phyloP scores from a whole-genome alignment of 64 coral and sea anemone genomes.

The Acropora yongei region DNA sequence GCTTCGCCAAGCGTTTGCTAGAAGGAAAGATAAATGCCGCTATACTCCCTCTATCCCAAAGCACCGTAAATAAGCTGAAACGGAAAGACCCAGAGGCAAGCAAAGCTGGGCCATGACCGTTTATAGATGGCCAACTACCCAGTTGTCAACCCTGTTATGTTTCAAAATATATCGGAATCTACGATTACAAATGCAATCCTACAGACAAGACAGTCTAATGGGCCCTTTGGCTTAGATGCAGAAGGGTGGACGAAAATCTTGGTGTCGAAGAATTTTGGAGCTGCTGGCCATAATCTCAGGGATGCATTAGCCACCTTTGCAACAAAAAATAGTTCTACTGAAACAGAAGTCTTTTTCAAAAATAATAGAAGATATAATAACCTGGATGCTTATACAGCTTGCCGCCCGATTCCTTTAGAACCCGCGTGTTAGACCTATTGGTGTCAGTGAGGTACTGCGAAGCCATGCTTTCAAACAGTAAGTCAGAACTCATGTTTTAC shows the following conservation, averaged over 20 bases:
- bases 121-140: slow-evolving; percentile 29
- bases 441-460: slow-evolving; percentile 27
- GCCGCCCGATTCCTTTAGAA: slow-evolving; percentile 59
- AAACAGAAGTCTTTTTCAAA: slow-evolving; percentile 22
- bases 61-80: slow-evolving; percentile 48
- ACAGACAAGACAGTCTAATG: background rate
- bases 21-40: slow-evolving; percentile 66
- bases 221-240: slow-evolving; percentile 37
- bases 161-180: background rate
- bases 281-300: slow-evolving; percentile 45
- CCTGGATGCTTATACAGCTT: slow-evolving; percentile 54
- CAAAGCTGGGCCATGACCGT: slow-evolving; percentile 45
- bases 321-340: background rate
- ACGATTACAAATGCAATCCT: too few relatives aligned
- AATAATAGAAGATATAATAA: slow-evolving; percentile 18
- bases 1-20: slow-evolving; percentile 44
- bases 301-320: slow-evolving; percentile 36
- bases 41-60: slow-evolving; percentile 54
- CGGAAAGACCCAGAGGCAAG: slow-evolving; percentile 57
- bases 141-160: slow-evolving; percentile 20
- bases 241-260: slow-evolving; percentile 66
- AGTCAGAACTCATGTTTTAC: too few relatives aligned
- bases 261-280: slow-evolving; percentile 62
- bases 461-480: slow-evolving; percentile 1
- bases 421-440: background rate